phyloP scores from a whole-genome alignment of 2,888 invertebrate species.

The Amorpha juglandis region DNA sequence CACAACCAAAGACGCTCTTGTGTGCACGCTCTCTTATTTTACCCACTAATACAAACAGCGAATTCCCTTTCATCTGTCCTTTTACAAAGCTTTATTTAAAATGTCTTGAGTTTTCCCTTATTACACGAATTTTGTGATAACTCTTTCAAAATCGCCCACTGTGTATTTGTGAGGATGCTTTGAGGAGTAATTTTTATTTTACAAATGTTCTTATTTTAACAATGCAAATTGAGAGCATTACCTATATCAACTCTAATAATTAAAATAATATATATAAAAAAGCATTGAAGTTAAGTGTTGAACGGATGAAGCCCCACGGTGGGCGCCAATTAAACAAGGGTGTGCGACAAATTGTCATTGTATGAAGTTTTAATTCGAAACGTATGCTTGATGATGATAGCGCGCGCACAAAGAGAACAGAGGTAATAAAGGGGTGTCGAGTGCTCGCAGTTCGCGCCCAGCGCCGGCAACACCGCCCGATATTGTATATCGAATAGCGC shows the following conservation, averaged over 20 bases:
- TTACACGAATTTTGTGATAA: conserved; percentile 52
- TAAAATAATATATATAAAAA: background rate
- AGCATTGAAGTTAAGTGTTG: too few species aligned
- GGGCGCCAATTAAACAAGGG: conserved; percentile 60
- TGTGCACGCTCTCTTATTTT: conserved; percentile 49
- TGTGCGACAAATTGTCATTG: conserved; percentile 59
- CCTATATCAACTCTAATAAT: too few species aligned
- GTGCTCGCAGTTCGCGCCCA: conserved; percentile 56
- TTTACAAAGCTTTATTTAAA: conserved; percentile 59
- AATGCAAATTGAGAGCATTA: too few species aligned
- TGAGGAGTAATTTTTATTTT: conserved; percentile 11
- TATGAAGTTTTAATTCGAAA: conserved; percentile 74
- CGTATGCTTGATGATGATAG: conserved; percentile 72
- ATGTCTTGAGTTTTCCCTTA: conserved; percentile 49
- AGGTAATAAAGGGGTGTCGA: conserved; percentile 80
- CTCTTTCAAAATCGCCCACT: conserved; percentile 52
- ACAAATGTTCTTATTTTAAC: background rate
- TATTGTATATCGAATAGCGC: conserved; percentile 36
- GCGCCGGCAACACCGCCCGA: conserved; percentile 32
- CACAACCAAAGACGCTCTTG: conserved; percentile 37
- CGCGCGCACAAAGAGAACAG: conserved; percentile 71
- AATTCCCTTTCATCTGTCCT: conserved; percentile 56
- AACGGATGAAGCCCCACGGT: conserved; percentile 46
- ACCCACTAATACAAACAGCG: conserved; percentile 55
- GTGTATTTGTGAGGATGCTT: conserved; percentile 39